Evolutionary conservation across 2,888 invertebrate genomes (phyloP), one percentile per base, ranked within the genome.

Genomic region (Drosophila limbata): DNA sequence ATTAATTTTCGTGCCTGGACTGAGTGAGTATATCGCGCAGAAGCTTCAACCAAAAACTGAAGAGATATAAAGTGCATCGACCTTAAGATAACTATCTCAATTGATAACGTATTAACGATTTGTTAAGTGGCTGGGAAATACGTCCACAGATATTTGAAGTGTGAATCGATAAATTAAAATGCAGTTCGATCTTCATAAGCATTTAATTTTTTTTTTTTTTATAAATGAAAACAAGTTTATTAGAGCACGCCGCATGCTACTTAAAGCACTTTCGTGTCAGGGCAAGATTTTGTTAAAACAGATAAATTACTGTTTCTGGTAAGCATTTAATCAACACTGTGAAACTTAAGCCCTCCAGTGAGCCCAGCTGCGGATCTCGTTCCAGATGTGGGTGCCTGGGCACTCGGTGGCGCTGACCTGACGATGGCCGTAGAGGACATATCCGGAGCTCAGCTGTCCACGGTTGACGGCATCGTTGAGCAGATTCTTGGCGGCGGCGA

Each of bases 381-480:
- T 74, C 78, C 84, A 91, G 69, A 91, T 67, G 25, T 90, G 90
- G 55, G 78, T 90, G 62, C 91, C 91, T 19, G 92, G 90, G 63
- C 91, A 91, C 45, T 91, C 90, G 21, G 91, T 91, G 37, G 85
- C 66, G 62, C 90, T 80, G 0, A 90, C 89, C 77, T 91, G 91
- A 21, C 91, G 86, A 77, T 91, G 91, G n/a, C 91, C 91, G 35
- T 90, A 87, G 50, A 91, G 61, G 2, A 60, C 89, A 50, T 91
- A 91, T 25, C 73, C 83, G 17, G 84, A 79, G 0, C 76, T 21
- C 28, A 91, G 75, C 61, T 90, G 88, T 5, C 85, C 89, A 47
- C 84, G 81, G 10, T 76, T 65, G 6, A 91, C 88, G 28, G 88
- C 82, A 40, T 83, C 83, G 11, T 80, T 37, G 4, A 91, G 67